Evolutionary conservation across 92 coral and sea anemone species (phyloP).

Genomic region (Micromussa lordhowensis): DNA sequence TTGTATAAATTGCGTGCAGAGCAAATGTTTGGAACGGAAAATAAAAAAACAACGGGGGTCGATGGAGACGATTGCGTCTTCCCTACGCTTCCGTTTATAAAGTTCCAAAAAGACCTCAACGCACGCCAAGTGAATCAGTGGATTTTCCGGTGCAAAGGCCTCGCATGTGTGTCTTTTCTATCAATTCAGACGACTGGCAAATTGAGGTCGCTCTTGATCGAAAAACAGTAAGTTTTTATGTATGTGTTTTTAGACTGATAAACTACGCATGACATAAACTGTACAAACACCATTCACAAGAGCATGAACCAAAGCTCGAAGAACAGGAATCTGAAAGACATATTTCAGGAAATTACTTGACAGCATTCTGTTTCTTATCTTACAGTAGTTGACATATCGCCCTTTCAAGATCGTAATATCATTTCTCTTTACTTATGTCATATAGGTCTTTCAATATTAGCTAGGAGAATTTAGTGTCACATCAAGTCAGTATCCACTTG

Average conservation of each 20-base stretch:
- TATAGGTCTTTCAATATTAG: not conserved
- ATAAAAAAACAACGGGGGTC: constrained; percentile 16
- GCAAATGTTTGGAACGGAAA: constrained; percentile 7
- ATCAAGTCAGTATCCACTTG: not conserved
- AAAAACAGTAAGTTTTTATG: constrained; percentile 22
- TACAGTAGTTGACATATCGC: not conserved
- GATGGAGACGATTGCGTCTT: not conserved
- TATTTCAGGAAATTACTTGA: not conserved
- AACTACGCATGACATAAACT: not conserved
- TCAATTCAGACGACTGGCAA: not conserved
- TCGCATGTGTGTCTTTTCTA: not conserved
- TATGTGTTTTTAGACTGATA: not conserved
- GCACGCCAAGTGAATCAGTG: constrained; percentile 9
- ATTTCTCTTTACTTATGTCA: not conserved
- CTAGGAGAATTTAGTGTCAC: not conserved
- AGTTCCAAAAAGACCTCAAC: not conserved
- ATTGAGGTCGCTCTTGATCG: not conserved
- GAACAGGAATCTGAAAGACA: not conserved
- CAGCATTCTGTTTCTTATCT: not conserved
- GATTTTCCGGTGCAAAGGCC: constrained; percentile 6
- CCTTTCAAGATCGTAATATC: not conserved
- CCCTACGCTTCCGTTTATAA: constrained; percentile 17
- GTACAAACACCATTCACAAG: not conserved
- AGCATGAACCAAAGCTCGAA: not conserved
- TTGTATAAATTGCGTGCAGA: constrained; percentile 24